These are phyloP conservation scores for Scotopteryx bipunctaria DNA, from an alignment of 2,888 invertebrate species.

Conservation along the genomic window DNA sequence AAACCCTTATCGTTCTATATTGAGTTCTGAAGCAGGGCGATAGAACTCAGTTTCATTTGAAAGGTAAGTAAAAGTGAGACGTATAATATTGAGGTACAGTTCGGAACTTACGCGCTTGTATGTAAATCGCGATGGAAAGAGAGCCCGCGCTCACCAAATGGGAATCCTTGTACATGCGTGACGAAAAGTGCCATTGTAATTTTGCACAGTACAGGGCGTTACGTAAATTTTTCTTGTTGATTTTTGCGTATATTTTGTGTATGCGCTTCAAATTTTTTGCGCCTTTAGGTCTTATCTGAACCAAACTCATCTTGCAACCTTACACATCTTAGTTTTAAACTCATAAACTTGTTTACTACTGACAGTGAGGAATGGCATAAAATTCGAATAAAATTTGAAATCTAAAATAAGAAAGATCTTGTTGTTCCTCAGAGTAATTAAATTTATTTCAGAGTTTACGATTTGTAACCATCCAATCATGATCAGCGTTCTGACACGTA, in stretches of 20 bases:
- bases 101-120: constrained; percentile 35
- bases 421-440: constrained; percentile 35
- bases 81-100: constrained; percentile 3
- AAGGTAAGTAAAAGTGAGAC: neutral
- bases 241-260: too few relatives aligned
- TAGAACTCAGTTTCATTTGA: neutral
- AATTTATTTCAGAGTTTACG: constrained; percentile 34
- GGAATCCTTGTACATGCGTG: constrained; percentile 24
- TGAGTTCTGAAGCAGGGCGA: neutral
- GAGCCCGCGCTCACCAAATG: constrained; percentile 17
- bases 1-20: neutral
- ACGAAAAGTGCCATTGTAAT: constrained; percentile 8
- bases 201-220: neutral
- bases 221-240: neutral
- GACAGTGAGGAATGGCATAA: too few relatives aligned
- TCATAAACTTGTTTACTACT: too few relatives aligned
- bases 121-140: constrained; percentile 40
- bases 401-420: constrained; percentile 23
- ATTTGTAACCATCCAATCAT: constrained; percentile 47
- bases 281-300: too few relatives aligned
- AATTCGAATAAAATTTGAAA: constrained; percentile 26
- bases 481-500: constrained; percentile 41
- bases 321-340: too few relatives aligned
- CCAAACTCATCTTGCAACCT: too few relatives aligned
- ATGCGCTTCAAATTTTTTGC: too few relatives aligned